Evolutionary conservation across 2,113 vertebrate species (phyloP).

Genomic region (Gorsachius goisagi): DNA sequence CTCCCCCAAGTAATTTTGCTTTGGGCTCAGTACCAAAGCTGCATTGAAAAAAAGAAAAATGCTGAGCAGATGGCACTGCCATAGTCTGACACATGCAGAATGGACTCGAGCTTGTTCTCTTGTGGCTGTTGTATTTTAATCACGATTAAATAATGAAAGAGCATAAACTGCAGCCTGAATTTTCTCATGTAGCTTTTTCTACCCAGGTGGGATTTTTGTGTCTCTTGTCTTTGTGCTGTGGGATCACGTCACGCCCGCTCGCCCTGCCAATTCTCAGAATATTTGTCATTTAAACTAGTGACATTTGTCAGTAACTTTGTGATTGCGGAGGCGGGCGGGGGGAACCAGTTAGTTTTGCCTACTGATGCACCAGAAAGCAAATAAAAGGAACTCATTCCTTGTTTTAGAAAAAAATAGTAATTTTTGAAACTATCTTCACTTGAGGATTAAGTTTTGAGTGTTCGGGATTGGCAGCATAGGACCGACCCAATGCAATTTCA

Average conservation of each 20-base stretch:
- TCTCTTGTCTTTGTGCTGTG: not conserved
- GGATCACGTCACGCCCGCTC: not conserved
- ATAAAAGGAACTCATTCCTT: not conserved
- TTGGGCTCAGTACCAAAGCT: not conserved
- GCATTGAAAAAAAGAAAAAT: not conserved
- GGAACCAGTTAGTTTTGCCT: not conserved
- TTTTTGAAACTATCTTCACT: not conserved
- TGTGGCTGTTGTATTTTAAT: not conserved
- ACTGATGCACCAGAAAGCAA: not conserved
- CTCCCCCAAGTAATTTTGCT: not conserved
- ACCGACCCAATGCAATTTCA: not conserved
- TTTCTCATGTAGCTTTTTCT: not conserved
- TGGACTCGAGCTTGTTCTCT: not conserved
- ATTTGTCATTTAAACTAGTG: not conserved
- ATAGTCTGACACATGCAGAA: not conserved
- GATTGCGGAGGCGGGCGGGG: not conserved
- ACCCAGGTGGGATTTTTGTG: not conserved
- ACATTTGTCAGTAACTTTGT: not conserved
- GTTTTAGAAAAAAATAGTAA: not conserved
- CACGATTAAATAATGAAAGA: constrained; percentile 19
- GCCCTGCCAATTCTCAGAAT: not conserved
- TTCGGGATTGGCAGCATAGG: not conserved
- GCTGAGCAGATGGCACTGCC: not conserved
- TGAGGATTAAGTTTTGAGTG: not conserved
- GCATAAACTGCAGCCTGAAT: not conserved